Conservation (phyloP, 2,888 invertebrate genomes). For the Drosophila lutescens region DNA sequence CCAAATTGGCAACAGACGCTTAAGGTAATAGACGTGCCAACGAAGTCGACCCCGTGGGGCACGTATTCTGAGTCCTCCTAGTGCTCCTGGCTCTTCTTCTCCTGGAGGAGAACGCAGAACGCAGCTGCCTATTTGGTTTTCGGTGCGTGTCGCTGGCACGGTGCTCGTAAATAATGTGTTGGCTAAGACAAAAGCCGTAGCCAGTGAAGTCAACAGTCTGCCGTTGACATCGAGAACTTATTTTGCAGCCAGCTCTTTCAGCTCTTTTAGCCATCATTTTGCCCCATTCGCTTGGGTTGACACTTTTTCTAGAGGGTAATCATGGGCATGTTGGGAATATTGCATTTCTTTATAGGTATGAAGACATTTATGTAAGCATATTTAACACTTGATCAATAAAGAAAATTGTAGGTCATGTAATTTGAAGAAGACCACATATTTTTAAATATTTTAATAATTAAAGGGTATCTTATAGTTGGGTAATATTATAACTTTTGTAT, state of each 20-base stretch:
- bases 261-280: slow-evolving; percentile 34
- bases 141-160: slow-evolving; percentile 56
- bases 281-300: slow-evolving; percentile 48
- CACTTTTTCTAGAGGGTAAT: slow-evolving; percentile 28
- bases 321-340: not conserved
- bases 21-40: slow-evolving; percentile 37
- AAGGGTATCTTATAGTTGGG: not conserved
- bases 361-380: too few relatives aligned
- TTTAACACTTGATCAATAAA: too few relatives aligned
- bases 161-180: slow-evolving; percentile 65
- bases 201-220: slow-evolving; percentile 44
- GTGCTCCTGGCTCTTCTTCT: slow-evolving; percentile 42
- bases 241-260: slow-evolving; percentile 27
- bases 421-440: not conserved
- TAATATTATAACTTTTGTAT: not conserved
- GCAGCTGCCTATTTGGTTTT: slow-evolving; percentile 43
- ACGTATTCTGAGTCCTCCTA: slow-evolving; percentile 49
- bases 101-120: slow-evolving; percentile 51
- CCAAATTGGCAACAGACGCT: slow-evolving; percentile 48
- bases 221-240: slow-evolving; percentile 36
- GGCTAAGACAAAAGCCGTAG: slow-evolving; percentile 55
- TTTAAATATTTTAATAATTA: not conserved
- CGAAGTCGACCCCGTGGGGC: slow-evolving; percentile 32
- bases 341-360: not conserved
- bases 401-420: too few relatives aligned